These are phyloP conservation scores for Brachypteracias leptosomus DNA, from an alignment of 2,113 vertebrate species.

Conservation along the genomic window DNA sequence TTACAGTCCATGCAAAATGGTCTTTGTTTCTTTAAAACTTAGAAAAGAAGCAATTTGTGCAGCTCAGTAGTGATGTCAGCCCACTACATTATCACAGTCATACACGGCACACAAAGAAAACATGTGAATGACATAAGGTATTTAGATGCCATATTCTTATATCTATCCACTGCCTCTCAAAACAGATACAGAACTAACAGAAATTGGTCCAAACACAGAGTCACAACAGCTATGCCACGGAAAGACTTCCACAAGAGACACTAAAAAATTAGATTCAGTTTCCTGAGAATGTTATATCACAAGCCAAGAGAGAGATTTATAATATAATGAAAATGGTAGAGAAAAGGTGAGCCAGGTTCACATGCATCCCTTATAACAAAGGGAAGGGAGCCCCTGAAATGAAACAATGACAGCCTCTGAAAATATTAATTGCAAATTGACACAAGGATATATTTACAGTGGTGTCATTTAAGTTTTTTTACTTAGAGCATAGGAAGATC, in stretches of 20 bases:
- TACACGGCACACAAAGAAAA: background rate
- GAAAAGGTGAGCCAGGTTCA: background rate
- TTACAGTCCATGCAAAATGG: background rate
- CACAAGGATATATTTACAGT: background rate
- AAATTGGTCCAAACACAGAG: background rate
- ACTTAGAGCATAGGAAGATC: background rate
- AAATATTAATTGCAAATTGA: background rate
- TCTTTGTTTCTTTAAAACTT: constrained; percentile 6
- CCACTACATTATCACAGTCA: background rate
- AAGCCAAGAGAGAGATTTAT: background rate
- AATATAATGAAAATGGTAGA: background rate
- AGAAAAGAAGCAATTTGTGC: background rate
- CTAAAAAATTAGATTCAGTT: background rate
- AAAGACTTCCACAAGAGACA: background rate
- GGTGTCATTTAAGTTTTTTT: background rate
- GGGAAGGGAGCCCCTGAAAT: background rate
- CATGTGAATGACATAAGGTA: background rate
- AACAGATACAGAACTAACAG: background rate
- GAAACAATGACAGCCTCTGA: background rate
- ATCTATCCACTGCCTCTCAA: background rate
- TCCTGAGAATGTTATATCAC: background rate
- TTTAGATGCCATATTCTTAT: background rate
- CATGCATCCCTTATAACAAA: background rate
- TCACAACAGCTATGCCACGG: background rate
- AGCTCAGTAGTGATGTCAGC: background rate